Conservation (phyloP, 2,797 vertebrate species). For the Galagoides demidoff region DNA sequence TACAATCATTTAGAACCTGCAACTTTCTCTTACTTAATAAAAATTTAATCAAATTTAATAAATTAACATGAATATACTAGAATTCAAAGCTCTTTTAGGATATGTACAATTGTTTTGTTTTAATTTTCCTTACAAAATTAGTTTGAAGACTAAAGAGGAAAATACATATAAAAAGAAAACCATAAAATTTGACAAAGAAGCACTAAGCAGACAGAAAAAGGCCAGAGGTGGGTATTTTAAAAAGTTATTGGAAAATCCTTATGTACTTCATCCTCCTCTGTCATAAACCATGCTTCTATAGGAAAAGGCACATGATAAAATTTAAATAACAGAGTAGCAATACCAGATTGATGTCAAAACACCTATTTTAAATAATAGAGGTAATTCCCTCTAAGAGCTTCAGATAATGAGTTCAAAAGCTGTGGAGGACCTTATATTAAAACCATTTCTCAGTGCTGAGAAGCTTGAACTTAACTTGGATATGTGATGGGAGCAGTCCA, state of each 20-base stretch:
- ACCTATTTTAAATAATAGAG: constrained; percentile 34
- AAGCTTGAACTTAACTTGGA: constrained; percentile 36
- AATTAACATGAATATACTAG: not conserved
- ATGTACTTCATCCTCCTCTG: not conserved
- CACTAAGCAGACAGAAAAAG: constrained; percentile 22
- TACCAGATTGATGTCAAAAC: constrained; percentile 29
- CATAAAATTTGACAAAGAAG: not conserved
- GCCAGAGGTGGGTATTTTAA: not conserved
- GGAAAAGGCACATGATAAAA: constrained; percentile 17
- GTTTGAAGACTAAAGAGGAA: constrained; percentile 5
- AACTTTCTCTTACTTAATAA: not conserved
- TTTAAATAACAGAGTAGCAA: not conserved
- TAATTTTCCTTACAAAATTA: constrained; percentile 40
- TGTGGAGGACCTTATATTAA: not conserved
- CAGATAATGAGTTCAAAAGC: constrained; percentile 49
- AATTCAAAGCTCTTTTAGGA: not conserved
- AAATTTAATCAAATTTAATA: constrained; percentile 34
- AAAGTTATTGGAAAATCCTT: constrained; percentile 17
- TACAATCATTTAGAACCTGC: not conserved
- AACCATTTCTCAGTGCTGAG: not conserved
- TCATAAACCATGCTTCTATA: constrained; percentile 15
- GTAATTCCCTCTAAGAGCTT: not conserved
- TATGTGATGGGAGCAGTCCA: not conserved
- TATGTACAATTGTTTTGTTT: not conserved
- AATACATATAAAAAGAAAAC: not conserved